These are phyloP conservation scores for Whitmania pigra DNA, from an alignment of 1,140 invertebrate species.

Conservation along the genomic window DNA sequence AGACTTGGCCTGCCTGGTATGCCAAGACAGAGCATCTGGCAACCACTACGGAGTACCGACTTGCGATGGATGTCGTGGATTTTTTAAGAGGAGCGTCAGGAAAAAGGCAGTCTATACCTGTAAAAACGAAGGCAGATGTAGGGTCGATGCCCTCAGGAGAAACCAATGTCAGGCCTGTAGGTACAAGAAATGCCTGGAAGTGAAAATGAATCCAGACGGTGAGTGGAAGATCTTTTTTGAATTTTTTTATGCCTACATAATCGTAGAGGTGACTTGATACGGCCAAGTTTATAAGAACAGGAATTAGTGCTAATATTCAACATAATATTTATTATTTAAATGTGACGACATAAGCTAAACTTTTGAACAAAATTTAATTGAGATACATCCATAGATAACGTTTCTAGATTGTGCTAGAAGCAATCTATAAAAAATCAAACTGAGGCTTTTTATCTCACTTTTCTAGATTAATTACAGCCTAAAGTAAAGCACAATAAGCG, in stretches of 20 bases:
- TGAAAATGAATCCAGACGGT: slow-evolving; percentile 93
- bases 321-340: too few species aligned
- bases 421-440: too few species aligned
- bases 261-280: not conserved
- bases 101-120: slow-evolving; percentile 53
- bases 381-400: too few species aligned
- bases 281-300: too few species aligned
- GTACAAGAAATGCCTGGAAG: slow-evolving; percentile 76
- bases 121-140: slow-evolving; percentile 72
- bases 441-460: too few species aligned
- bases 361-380: too few species aligned
- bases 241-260: not conserved
- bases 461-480: too few species aligned
- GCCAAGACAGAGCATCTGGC: slow-evolving; percentile 41
- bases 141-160: slow-evolving; percentile 75
- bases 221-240: slow-evolving; percentile 34
- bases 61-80: slow-evolving; percentile 60
- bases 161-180: slow-evolving; percentile 91
- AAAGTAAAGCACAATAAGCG: too few species aligned
- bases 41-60: slow-evolving; percentile 43
- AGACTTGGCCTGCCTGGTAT: slow-evolving; percentile 35
- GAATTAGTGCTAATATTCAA: too few species aligned
- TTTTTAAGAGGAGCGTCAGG: slow-evolving; percentile 60
- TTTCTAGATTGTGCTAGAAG: too few species aligned
- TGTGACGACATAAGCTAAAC: too few species aligned